phyloP scores from a whole-genome alignment of 2,113 vertebrate species.

The Pelmatolapia mariae region DNA sequence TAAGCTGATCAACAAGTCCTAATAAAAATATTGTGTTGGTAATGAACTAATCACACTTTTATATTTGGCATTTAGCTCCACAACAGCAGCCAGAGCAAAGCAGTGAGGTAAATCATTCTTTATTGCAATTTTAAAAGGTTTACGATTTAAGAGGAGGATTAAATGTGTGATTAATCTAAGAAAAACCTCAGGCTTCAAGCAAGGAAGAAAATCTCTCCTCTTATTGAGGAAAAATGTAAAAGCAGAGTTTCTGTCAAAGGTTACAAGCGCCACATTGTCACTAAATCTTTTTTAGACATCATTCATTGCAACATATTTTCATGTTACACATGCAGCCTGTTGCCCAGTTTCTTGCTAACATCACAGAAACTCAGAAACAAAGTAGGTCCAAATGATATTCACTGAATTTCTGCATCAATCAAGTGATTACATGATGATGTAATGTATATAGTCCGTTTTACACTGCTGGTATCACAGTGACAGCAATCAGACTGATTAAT shows the following conservation, averaged over 20 bases:
- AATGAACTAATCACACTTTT: neutral
- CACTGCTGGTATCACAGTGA: accelerated
- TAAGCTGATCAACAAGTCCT: neutral
- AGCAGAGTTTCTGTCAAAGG: neutral
- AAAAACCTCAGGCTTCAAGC: accelerated
- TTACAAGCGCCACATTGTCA: accelerated
- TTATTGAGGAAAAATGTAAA: accelerated
- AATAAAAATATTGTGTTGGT: neutral
- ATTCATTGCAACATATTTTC: neutral
- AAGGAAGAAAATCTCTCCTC: neutral
- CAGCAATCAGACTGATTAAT: neutral
- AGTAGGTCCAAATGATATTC: neutral
- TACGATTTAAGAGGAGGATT: neutral
- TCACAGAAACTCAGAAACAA: neutral
- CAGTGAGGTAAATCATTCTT: accelerated
- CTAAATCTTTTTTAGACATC: neutral
- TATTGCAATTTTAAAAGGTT: neutral
- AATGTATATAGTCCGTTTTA: accelerated
- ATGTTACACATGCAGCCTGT: neutral
- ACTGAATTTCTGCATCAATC: accelerated
- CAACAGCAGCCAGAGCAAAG: neutral
- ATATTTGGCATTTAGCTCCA: neutral
- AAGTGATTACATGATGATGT: accelerated
- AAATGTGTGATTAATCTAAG: neutral
- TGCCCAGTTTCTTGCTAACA: neutral